These are phyloP conservation scores for Yasuhikotakia modesta DNA, from an alignment of 2,797 vertebrate genomes.

Conservation along the genomic window DNA sequence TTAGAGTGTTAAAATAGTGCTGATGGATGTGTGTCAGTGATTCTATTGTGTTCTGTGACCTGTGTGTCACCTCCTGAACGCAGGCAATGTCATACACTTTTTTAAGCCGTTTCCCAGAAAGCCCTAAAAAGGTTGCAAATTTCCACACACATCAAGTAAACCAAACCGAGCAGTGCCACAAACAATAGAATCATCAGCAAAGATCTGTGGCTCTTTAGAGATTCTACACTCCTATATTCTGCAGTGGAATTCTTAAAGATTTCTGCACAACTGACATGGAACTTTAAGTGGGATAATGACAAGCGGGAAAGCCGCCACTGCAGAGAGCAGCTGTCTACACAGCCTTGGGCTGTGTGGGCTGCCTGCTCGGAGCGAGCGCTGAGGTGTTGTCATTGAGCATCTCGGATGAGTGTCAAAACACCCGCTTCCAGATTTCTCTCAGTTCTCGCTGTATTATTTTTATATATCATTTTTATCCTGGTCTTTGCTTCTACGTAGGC, in stretches of 20 bases:
- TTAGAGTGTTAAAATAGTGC: not conserved
- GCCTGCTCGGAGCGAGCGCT: slow-evolving; percentile 78
- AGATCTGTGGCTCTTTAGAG: slow-evolving; percentile 73
- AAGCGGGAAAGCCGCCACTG: slow-evolving; percentile 75
- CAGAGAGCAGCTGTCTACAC: slow-evolving; percentile 76
- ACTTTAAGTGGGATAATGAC: slow-evolving; percentile 80
- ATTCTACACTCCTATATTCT: slow-evolving; percentile 64
- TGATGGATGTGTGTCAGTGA: slow-evolving; percentile 42
- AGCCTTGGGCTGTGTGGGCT: slow-evolving; percentile 55
- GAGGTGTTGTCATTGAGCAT: slow-evolving; percentile 89
- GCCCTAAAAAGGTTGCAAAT: slow-evolving; percentile 67
- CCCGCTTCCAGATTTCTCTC: slow-evolving; percentile 80
- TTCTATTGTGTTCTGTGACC: slow-evolving; percentile 36
- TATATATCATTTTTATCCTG: slow-evolving; percentile 73
- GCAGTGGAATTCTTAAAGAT: slow-evolving; percentile 51
- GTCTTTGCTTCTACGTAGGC: slow-evolving; percentile 68
- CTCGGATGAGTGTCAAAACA: slow-evolving; percentile 94
- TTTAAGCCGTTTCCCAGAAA: slow-evolving; percentile 59
- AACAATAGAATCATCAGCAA: slow-evolving; percentile 74
- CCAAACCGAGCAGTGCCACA: slow-evolving; percentile 62
- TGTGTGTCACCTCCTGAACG: slow-evolving; percentile 39
- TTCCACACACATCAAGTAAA: slow-evolving; percentile 67
- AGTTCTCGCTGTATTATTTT: slow-evolving; percentile 63
- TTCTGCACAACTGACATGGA: slow-evolving; percentile 75
- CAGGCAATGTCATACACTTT: slow-evolving; percentile 62